These are phyloP conservation scores for Poecilia latipinna DNA, from an alignment of 2,113 vertebrate genomes.

Conservation along the genomic window DNA sequence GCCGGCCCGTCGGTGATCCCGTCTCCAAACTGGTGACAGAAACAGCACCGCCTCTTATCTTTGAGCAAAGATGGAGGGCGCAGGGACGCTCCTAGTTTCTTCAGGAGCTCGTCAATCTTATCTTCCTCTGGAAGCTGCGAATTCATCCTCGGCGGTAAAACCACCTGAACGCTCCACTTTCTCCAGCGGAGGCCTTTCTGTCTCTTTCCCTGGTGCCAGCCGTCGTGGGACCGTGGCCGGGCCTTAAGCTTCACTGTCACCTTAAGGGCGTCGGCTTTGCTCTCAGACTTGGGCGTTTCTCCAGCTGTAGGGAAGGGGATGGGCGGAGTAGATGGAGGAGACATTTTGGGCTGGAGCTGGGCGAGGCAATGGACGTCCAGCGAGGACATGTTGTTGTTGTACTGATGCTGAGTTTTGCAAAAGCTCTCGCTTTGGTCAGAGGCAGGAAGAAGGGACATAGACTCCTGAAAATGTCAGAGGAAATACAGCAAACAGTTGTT, in stretches of 20 bases:
- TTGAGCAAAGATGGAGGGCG: conserved; percentile 85
- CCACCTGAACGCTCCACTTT: conserved; percentile 93
- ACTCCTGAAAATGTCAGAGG: conserved; percentile 74
- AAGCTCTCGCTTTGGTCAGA: conserved; percentile 81
- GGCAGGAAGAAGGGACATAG: conserved; percentile 75
- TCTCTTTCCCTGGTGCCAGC: conserved; percentile 85
- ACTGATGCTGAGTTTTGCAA: conserved; percentile 88
- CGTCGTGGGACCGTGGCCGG: conserved; percentile 82
- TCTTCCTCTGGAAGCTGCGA: conserved; percentile 89
- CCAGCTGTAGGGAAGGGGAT: conserved; percentile 82
- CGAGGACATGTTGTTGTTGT: conserved; percentile 94
- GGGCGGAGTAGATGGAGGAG: conserved; percentile 84
- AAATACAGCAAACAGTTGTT: not conserved
- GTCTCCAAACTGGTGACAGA: conserved; percentile 96
- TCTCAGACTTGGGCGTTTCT: conserved; percentile 83
- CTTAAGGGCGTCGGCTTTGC: conserved; percentile 90
- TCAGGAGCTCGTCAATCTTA: conserved; percentile 90
- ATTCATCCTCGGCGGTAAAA: conserved; percentile 83
- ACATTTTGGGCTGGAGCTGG: conserved; percentile 87
- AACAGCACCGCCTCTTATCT: conserved; percentile 93
- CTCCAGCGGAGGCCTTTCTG: conserved; percentile 95
- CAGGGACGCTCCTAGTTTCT: conserved; percentile 88
- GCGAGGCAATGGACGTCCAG: conserved; percentile 94
- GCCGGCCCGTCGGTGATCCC: conserved; percentile 94
- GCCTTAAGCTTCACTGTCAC: conserved; percentile 94